phyloP scores from a whole-genome alignment of 2,888 invertebrate genomes.

The Trilocha varians region DNA sequence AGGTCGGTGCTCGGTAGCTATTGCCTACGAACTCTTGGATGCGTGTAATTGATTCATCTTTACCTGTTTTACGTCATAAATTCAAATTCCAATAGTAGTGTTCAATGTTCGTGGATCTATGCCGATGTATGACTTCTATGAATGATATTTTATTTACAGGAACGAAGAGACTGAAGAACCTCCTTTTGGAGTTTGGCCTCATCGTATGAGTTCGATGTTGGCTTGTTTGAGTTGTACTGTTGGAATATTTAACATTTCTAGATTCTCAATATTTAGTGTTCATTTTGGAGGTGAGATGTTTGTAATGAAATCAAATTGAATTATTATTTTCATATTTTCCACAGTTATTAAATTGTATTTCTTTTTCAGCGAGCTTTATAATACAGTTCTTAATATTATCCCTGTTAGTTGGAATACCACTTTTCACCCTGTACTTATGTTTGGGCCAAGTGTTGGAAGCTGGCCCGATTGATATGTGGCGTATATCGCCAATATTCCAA shows the following conservation, averaged over 20 bases:
- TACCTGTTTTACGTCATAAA: too few relatives aligned
- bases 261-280: constrained; percentile 88
- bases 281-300: constrained; percentile 81
- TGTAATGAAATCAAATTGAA: neutral
- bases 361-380: constrained; percentile 83
- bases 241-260: constrained; percentile 90
- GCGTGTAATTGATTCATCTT: too few relatives aligned
- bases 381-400: constrained; percentile 90
- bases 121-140: neutral
- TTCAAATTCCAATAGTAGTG: too few relatives aligned
- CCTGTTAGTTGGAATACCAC: constrained; percentile 85
- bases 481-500: constrained; percentile 91
- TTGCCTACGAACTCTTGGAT: too few relatives aligned
- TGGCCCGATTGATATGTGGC: constrained; percentile 94
- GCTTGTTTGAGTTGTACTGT: constrained; percentile 89
- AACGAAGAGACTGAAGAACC: constrained; percentile 59
- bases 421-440: constrained; percentile 88
- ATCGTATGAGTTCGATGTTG: constrained; percentile 81
- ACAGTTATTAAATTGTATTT: constrained; percentile 9
- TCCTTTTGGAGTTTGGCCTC: constrained; percentile 63
- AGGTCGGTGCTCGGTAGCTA: too few relatives aligned
- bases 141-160: constrained; percentile 27
- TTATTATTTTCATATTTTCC: constrained; percentile 2
- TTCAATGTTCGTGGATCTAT: neutral
- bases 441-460: constrained; percentile 88